A percentile compares a stretch with the other conserved stretches of the same genome.
These are phyloP conservation scores for Diplolepis rosae DNA, from an alignment of 2,888 invertebrate species.

Conservation along the genomic window DNA sequence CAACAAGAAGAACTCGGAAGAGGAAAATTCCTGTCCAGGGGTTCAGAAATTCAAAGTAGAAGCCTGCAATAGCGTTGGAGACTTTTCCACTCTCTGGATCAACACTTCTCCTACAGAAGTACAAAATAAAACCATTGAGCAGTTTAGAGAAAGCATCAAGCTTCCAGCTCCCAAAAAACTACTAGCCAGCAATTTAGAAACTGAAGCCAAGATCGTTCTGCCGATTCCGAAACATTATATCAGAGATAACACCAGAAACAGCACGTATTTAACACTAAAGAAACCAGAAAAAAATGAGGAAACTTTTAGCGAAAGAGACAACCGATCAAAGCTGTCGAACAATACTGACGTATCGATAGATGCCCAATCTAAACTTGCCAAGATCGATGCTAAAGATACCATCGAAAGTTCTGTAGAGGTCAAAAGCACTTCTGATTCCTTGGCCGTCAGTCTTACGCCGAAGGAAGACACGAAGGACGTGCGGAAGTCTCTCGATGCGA, in stretches of 20 bases:
- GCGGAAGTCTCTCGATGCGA: slow-evolving; percentile 33
- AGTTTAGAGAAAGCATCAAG: slow-evolving; percentile 64
- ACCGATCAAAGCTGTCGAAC: slow-evolving; percentile 42
- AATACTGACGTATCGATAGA: slow-evolving; percentile 37
- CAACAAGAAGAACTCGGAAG: slow-evolving; percentile 37
- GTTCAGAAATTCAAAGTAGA: slow-evolving; percentile 62
- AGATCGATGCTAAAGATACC: slow-evolving; percentile 59
- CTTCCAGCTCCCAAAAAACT: slow-evolving; percentile 60
- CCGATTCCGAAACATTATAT: slow-evolving; percentile 64
- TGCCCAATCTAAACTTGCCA: slow-evolving; percentile 39
- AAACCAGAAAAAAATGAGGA: slow-evolving; percentile 39
- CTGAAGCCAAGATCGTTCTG: slow-evolving; percentile 57
- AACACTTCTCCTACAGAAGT: slow-evolving; percentile 44
- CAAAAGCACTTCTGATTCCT: slow-evolving; percentile 50
- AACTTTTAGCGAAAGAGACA: slow-evolving; percentile 27
- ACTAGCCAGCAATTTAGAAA: slow-evolving; percentile 47
- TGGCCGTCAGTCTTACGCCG: slow-evolving; percentile 44
- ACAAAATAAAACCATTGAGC: slow-evolving; percentile 49
- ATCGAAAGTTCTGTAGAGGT: slow-evolving; percentile 54
- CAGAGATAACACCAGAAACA: slow-evolving; percentile 66
- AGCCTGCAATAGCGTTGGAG: slow-evolving; percentile 67
- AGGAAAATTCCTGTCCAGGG: slow-evolving; percentile 36
- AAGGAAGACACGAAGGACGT: slow-evolving; percentile 33
- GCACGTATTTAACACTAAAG: slow-evolving; percentile 67
- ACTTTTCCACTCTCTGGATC: slow-evolving; percentile 64